Percentiles rank a stretch among this genome's conserved stretches.
phyloP scores from a whole-genome alignment of 2,113 vertebrate species.

The Poicephalus gulielmi region DNA sequence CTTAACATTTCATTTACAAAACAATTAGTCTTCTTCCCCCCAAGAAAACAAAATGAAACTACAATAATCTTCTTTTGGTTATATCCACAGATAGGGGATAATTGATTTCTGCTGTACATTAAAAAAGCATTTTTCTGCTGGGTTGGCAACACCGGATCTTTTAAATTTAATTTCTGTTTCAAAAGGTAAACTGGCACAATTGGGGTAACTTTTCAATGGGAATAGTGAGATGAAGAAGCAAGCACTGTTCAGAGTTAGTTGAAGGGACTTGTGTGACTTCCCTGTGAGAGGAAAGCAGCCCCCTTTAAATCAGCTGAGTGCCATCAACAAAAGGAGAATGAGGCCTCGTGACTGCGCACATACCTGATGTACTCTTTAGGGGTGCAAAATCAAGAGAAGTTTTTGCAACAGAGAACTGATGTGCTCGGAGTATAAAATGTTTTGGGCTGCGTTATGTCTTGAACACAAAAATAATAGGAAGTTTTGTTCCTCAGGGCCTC shows the following conservation, averaged over 20 bases:
- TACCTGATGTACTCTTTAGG: not conserved
- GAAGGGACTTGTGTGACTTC: not conserved
- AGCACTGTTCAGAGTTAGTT: not conserved
- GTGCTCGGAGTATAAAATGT: not conserved
- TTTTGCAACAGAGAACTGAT: not conserved
- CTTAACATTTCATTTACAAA: constrained; percentile 68
- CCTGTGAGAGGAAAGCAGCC: not conserved
- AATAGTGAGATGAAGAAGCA: not conserved
- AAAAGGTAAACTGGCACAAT: constrained; percentile 41
- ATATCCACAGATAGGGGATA: constrained; percentile 2
- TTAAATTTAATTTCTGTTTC: constrained; percentile 50
- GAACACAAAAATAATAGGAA: not conserved
- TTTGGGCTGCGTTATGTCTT: not conserved
- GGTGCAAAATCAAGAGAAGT: not conserved
- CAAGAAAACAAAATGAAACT: constrained; percentile 45
- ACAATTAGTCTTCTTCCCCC: constrained; percentile 52
- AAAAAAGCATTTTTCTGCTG: constrained; percentile 25
- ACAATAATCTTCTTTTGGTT: constrained; percentile 44
- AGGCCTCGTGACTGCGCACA: not conserved
- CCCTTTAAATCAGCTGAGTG: not conserved
- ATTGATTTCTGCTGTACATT: constrained; percentile 46
- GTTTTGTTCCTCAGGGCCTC: not conserved
- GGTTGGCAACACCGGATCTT: not conserved
- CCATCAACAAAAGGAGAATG: not conserved
- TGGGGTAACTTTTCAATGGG: constrained; percentile 25